phyloP scores from a whole-genome alignment of 2,888 invertebrate species.

The Pterobdella sp. region DNA sequence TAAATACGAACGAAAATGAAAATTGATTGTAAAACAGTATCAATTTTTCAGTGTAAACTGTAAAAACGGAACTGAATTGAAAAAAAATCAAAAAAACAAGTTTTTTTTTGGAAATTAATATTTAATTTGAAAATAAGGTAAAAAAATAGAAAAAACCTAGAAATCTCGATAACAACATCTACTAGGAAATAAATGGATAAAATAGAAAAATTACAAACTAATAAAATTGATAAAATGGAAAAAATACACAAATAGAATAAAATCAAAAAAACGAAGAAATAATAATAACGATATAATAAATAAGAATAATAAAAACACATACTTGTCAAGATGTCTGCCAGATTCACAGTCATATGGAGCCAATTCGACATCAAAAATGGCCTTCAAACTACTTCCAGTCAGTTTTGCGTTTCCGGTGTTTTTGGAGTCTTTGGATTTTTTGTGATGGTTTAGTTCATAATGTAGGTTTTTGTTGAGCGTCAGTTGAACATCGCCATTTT shows the following conservation, averaged over 20 bases:
- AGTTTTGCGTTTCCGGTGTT: background rate
- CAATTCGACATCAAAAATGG: background rate
- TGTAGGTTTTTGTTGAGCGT: background rate
- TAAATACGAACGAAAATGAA: too few relatives aligned
- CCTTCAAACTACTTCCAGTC: background rate
- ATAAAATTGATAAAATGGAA: background rate
- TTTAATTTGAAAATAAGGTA: too few relatives aligned
- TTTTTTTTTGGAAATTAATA: too few relatives aligned
- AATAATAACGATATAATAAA: background rate
- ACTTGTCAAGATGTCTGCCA: conserved; percentile 26
- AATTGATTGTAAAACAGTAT: too few relatives aligned
- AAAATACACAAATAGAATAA: background rate
- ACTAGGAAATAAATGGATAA: too few relatives aligned
- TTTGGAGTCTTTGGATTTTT: conserved; percentile 1
- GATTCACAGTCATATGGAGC: conserved; percentile 20
- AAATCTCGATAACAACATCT: too few relatives aligned
- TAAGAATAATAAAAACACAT: background rate
- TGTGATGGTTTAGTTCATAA: background rate
- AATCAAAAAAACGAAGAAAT: background rate
- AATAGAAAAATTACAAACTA: background rate
- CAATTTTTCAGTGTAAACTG: background rate
- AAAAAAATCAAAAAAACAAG: background rate
- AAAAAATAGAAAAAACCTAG: too few relatives aligned
- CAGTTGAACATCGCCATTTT: background rate
- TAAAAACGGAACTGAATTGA: background rate